phyloP scores from a whole-genome alignment of 2,888 invertebrate species.

The Drosophila merina region DNA sequence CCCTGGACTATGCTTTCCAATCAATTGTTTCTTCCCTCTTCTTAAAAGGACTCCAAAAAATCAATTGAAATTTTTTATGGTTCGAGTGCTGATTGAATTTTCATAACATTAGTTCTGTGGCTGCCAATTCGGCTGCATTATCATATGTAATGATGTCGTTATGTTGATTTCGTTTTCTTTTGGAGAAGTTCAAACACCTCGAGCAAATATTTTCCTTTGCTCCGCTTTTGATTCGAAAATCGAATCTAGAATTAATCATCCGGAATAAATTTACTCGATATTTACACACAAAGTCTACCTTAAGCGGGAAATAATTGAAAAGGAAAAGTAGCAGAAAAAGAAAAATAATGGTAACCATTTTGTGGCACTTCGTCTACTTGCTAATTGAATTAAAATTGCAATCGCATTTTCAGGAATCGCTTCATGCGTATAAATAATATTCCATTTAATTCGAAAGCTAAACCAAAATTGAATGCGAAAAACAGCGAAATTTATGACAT shows the following conservation, averaged over 20 bases:
- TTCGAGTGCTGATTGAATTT: constrained; percentile 54
- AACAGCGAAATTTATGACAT: constrained; percentile 69
- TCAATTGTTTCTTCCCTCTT: not conserved
- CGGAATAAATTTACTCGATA: constrained; percentile 81
- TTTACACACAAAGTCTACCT: constrained; percentile 38
- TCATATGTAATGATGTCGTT: constrained; percentile 80
- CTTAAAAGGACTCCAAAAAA: not conserved
- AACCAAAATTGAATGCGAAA: constrained; percentile 58
- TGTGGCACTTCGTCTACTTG: constrained; percentile 21
- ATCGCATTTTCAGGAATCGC: constrained; percentile 50
- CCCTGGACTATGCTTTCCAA: not conserved
- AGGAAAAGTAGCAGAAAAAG: not conserved
- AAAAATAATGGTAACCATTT: constrained; percentile 8
- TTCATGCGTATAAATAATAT: constrained; percentile 64
- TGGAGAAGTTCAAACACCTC: constrained; percentile 74
- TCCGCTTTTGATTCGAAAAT: constrained; percentile 59
- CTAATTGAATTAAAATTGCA: constrained; percentile 76
- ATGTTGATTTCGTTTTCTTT: constrained; percentile 63
- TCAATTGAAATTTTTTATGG: constrained; percentile 21
- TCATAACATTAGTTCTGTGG: constrained; percentile 63
- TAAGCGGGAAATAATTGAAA: constrained; percentile 22
- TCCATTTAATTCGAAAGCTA: constrained; percentile 56
- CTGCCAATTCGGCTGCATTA: constrained; percentile 61
- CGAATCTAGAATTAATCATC: constrained; percentile 82
- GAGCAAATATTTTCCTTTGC: constrained; percentile 74